phyloP scores from a whole-genome alignment of 2,888 invertebrate genomes.

The Eupithecia insigniata region DNA sequence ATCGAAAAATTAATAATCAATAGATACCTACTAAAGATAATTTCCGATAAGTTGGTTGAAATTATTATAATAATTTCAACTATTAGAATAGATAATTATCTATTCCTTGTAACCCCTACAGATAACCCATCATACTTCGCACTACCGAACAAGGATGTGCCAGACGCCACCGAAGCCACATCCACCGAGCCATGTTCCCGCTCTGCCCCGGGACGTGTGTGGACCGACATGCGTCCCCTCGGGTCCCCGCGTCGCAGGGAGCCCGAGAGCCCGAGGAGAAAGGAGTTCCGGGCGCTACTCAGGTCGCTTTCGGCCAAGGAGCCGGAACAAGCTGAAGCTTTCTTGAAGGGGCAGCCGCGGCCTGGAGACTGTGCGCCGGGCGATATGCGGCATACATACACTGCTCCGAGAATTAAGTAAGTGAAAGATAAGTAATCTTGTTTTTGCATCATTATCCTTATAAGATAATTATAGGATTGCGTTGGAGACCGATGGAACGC shows the following conservation, averaged over 20 bases:
- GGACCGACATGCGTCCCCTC: conserved; percentile 74
- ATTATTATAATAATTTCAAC: too few species aligned
- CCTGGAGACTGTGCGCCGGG: conserved; percentile 87
- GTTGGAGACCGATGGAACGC: too few species aligned
- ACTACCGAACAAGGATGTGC: conserved; percentile 82
- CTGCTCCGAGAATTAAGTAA: conserved; percentile 78
- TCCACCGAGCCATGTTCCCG: conserved; percentile 84
- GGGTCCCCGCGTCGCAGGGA: conserved; percentile 71
- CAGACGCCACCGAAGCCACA: conserved; percentile 62
- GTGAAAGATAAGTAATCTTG: too few species aligned
- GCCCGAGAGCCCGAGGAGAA: conserved; percentile 75
- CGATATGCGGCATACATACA: conserved; percentile 77
- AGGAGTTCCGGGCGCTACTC: conserved; percentile 85
- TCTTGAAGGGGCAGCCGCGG: conserved; percentile 88
- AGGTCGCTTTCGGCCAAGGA: conserved; percentile 87
- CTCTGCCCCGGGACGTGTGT: conserved; percentile 87
- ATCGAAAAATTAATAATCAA: too few species aligned
- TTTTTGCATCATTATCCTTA: too few species aligned
- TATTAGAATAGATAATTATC: too few species aligned
- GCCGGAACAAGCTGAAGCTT: conserved; percentile 86
- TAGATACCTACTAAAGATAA: too few species aligned
- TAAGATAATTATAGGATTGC: too few species aligned
- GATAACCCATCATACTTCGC: conserved; percentile 92
- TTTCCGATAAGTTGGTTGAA: too few species aligned
- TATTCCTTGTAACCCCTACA: conserved; percentile 66